phyloP scores from a whole-genome alignment of 1,140 invertebrate species.

The Drosophila persimilis region DNA sequence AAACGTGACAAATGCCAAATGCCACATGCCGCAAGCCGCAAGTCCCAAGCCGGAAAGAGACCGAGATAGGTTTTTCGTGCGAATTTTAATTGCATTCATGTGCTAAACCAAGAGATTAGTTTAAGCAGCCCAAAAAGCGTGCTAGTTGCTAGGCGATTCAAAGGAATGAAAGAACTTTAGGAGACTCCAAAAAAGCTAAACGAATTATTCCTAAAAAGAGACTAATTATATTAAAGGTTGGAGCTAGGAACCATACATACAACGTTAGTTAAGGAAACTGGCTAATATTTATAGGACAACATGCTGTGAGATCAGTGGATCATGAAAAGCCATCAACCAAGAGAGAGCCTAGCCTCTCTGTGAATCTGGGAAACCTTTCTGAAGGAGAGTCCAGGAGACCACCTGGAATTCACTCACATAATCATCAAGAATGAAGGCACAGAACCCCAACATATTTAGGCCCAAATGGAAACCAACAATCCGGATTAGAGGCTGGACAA shows the following conservation, averaged over 20 bases:
- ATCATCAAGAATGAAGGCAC: slow-evolving; percentile 2
- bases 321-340: too few relatives aligned
- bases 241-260: too few relatives aligned
- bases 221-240: too few relatives aligned
- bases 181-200: neutral
- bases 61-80: neutral
- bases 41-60: neutral
- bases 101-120: neutral
- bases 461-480: slow-evolving; percentile 32
- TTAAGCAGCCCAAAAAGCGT: neutral
- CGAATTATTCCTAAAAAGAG: neutral
- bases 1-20: slow-evolving; percentile 59
- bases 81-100: slow-evolving; percentile 20
- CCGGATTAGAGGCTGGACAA: slow-evolving; percentile 43
- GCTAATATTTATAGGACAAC: too few relatives aligned
- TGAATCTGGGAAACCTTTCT: too few relatives aligned
- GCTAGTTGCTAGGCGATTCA: neutral
- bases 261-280: too few relatives aligned
- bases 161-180: too few relatives aligned
- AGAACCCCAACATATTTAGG: slow-evolving; percentile 12
- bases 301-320: too few relatives aligned
- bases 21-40: neutral
- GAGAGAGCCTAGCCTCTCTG: too few relatives aligned
- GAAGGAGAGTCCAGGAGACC: neutral
- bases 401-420: neutral